Base-by-base conservation (phyloP, 2,888 invertebrate genomes). In the Aricia artaxerxes region DNA sequence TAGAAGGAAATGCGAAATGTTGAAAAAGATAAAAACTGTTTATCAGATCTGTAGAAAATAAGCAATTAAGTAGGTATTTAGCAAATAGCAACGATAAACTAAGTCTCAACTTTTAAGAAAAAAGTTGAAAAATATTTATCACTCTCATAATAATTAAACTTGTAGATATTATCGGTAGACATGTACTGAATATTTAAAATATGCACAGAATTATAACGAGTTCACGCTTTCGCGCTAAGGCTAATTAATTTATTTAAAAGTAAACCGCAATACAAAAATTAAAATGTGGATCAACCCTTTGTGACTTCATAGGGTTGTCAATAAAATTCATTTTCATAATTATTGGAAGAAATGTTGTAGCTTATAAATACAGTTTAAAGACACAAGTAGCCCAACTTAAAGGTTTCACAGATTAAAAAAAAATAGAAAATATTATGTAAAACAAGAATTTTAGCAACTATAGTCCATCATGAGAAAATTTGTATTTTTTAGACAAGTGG, bases 221-320 rank as follows among this genome's bases (percentile, higher is more conserved):
- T 69, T 69, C 69, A 69, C 69, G 69, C 69, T 69, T 69, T 69
- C 69, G 35, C 69, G 64, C 31, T 11, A 31, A 24, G 24, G 11
- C 11, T 64, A 1, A 7, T 5, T 64, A 64, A 24, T 64, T 64
- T 31, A 61, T 11, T 24, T 24, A 24, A 64, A 31, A 64, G 11
- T 64, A 64, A 64, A 4, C 24, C 31, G 31, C 24, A 64, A 38
- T 38, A 13, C 57, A 4, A 57, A 49, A 57, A 16, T 57, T 57
- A 57, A 57, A 16, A 16, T 16, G 57, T 57, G 16, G 57, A 16
- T 16, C 57, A 16, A 57, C 57, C 57, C 57, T 24, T 24, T 24
- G 24, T 57, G 57, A 16, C 16, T 49, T 49, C 9, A 57, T 57
- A 57, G 57, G 57, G 16, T 57, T 16, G 57, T 3, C 57, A 57